phyloP scores from a whole-genome alignment of 2,113 vertebrate genomes.

The Pristiophorus japonicus region DNA sequence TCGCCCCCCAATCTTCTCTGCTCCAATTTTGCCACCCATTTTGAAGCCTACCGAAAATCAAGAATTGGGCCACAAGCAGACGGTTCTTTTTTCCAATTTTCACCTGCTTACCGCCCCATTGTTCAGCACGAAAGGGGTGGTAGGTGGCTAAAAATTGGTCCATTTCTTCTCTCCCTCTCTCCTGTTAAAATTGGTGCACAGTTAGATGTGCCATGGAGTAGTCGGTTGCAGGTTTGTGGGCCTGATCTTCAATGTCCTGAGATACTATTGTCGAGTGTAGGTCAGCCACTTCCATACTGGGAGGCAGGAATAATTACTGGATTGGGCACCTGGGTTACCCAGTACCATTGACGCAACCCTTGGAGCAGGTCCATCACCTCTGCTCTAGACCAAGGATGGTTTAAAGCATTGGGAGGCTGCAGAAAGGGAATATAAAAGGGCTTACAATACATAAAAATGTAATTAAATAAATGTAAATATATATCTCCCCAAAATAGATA shows the following conservation, averaged over 20 bases:
- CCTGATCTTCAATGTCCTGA: neutral
- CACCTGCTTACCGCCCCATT: neutral
- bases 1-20: too few relatives aligned
- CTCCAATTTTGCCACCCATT: neutral
- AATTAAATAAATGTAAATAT: slow-evolving; percentile 7
- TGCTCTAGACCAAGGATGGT: neutral
- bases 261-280: neutral
- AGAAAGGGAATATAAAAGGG: neutral
- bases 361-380: neutral
- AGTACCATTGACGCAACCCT: neutral
- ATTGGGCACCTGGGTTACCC: neutral
- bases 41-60: neutral
- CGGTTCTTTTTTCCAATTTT: neutral
- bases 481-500: neutral
- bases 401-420: neutral
- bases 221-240: neutral
- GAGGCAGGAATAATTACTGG: neutral
- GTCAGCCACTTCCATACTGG: neutral
- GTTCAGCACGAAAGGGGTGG: neutral
- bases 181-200: neutral
- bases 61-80: neutral
- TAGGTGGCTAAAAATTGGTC: neutral
- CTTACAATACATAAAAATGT: neutral
- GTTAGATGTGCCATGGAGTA: too few relatives aligned
- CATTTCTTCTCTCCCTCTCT: neutral